Conservation (phyloP, 2,113 vertebrate species). For the Ariopsis seemanni region DNA sequence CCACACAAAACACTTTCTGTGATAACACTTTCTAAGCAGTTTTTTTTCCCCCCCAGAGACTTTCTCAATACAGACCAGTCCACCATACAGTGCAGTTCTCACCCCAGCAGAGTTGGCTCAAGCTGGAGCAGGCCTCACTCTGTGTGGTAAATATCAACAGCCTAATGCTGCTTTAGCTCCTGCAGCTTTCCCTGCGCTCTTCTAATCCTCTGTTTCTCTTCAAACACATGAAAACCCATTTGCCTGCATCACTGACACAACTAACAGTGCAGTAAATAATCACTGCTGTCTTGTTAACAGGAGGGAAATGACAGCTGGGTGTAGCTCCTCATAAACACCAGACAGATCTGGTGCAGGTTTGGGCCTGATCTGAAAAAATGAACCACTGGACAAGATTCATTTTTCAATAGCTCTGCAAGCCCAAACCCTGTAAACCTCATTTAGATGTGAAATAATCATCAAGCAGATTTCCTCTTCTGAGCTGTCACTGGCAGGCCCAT, state of each 20-base stretch:
- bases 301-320: constrained; percentile 12
- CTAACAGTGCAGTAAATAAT: constrained; percentile 2
- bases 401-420: constrained; percentile 20
- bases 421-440: constrained; percentile 32
- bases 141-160: constrained; percentile 37
- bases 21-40: constrained; percentile 18
- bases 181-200: constrained; percentile 52
- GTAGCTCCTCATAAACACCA: constrained; percentile 12
- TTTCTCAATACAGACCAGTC: constrained; percentile 48
- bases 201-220: constrained; percentile 68
- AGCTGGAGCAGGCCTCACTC: constrained; percentile 15
- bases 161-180: constrained; percentile 48
- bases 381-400: constrained; percentile 6
- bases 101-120: constrained; percentile 42
- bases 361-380: constrained; percentile 3
- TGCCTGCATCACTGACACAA: constrained; percentile 48
- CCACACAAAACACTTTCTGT: constrained; percentile 26
- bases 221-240: constrained; percentile 64
- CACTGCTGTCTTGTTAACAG: constrained; percentile 16
- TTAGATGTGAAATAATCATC: constrained; percentile 27
- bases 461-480: constrained; percentile 28
- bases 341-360: constrained; percentile 11
- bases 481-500: constrained; percentile 23
- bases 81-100: constrained; percentile 59
- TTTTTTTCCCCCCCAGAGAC: neutral